Conservation (phyloP, 2,888 invertebrate species). For the Hetaerina titia region DNA sequence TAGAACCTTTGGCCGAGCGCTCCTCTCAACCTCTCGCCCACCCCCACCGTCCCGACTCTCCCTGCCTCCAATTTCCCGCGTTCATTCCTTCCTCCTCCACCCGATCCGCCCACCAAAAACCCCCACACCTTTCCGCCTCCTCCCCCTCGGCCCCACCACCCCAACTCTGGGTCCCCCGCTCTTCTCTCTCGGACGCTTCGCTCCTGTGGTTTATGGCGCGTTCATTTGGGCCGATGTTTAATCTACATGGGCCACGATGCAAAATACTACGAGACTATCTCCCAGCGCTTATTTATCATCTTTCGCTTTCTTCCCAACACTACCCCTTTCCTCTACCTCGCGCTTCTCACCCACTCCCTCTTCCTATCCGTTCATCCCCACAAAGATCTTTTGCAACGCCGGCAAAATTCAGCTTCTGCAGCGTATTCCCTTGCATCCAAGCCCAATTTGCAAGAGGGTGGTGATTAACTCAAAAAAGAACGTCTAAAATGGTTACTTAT, state of each 20-base stretch:
- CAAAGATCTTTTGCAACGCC: constrained; percentile 37
- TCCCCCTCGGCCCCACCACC: background rate
- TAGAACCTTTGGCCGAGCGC: background rate
- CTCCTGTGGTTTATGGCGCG: constrained; percentile 63
- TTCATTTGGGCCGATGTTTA: constrained; percentile 67
- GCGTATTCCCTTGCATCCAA: background rate
- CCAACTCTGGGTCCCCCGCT: background rate
- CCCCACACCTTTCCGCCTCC: background rate
- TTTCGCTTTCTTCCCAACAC: constrained; percentile 55
- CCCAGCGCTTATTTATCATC: constrained; percentile 59
- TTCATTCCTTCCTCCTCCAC: background rate
- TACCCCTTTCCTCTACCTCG: background rate
- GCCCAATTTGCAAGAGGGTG: background rate
- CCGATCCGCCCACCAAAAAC: background rate
- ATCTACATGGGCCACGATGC: constrained; percentile 65
- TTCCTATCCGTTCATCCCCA: background rate
- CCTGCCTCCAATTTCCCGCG: background rate
- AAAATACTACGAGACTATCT: constrained; percentile 67
- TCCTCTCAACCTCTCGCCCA: background rate
- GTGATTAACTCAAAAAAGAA: no score
- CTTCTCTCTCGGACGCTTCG: background rate
- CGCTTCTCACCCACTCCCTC: background rate
- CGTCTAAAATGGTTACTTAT: background rate
- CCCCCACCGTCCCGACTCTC: background rate
- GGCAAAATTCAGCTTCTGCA: constrained; percentile 30